Evolutionary conservation across 2,888 invertebrate genomes (phyloP), one percentile per base, ranked within the genome.

Genomic region (Bombyx huttoni): DNA sequence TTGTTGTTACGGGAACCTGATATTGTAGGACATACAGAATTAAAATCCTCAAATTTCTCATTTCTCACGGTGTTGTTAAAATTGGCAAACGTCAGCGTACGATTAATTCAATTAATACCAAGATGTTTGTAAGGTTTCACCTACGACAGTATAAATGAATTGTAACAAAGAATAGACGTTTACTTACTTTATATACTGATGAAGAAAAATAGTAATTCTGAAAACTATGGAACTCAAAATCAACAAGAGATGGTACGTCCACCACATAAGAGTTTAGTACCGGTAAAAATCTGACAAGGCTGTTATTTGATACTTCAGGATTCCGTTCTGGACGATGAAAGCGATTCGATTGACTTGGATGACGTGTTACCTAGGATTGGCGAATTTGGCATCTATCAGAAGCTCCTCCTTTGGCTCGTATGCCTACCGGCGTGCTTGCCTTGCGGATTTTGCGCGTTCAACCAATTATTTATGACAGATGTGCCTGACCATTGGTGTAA

Each of bases 381-480:
- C 2, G 96, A 97, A 76, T 96, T 96, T 74, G 97, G 97, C 49
- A 90, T 91, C 46, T 97, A 97, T 78, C 97, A 98, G 75, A 96
- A 95, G 75, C 84, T 94, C 51, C 85, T 96, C 56, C 87, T 96
- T 24, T 96, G 96, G 92, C 89, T 97, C 51, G 93, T 98, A 54
- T 96, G 97, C 67, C 85, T 97, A 56, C 95, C 97, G 13, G 96
- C 97, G 3, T 96, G 96, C 68, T 91, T 97, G 63, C 96, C 97
- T 0, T 96, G 96, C 68, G 96, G 96, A 35, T 97, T 96, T 81
- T 94, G 96, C 78, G 96, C 96, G 6, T 96, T 97, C 81, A 97
- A 96, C 84, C 97, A 97, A 81, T 90, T 97, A 46, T 97, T 98
- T 81, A 96, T 97, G 94, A 92, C 96, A 6, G 94, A 96, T 65